Base-by-base conservation (phyloP, 2,888 invertebrate genomes). In the Criorhina ranunculi region DNA sequence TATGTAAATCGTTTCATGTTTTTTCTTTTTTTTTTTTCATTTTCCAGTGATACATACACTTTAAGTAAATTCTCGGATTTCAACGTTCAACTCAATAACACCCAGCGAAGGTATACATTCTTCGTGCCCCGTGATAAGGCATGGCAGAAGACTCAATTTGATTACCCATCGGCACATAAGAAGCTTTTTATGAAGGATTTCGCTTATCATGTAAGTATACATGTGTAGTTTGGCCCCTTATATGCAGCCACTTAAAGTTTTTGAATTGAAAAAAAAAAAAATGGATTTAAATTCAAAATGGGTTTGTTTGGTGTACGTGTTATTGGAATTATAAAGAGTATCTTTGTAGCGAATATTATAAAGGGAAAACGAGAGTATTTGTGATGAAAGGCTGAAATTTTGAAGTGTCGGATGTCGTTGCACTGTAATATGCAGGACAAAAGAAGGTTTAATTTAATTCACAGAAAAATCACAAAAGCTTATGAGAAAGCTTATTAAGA, bases 81-180 rank as follows among this genome's bases (percentile, higher is more conserved):
- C 92, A 97, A 97, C 91, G 93, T 94, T 12, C 95, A 95, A 89
- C 92, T 98, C 81, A 95, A 95, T 88, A 95, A 96, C 87, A 94
- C 95, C 86, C 94, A 94, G 80, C 95, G 95, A 88, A 95, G 96
- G 70, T 98, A 95, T 92, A 98, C 98, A 0, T 97, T 96, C 92
- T 98, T 98, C 90, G 98, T 97, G 8, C 98, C 98, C 0, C 94
- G 96, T 37, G 96, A 99, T 90, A 95, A 95, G 89, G 98, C 98
- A 66, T 98, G 98, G 98, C 93, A 94, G 60, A 94, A 95, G 88
- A 95, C 96, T 87, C 94, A 95, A 90, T 93, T 94, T 70, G 93
- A 94, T 87, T 95, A 95, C 88, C 97, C 97, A 5, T 96, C 97
- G 4, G 95, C 96, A 11, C 95, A 95, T 91, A 96, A 96, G 92